Evolutionary conservation across 2,888 invertebrate genomes (phyloP).

Genomic region (Xanthorhoe spadicearia): DNA sequence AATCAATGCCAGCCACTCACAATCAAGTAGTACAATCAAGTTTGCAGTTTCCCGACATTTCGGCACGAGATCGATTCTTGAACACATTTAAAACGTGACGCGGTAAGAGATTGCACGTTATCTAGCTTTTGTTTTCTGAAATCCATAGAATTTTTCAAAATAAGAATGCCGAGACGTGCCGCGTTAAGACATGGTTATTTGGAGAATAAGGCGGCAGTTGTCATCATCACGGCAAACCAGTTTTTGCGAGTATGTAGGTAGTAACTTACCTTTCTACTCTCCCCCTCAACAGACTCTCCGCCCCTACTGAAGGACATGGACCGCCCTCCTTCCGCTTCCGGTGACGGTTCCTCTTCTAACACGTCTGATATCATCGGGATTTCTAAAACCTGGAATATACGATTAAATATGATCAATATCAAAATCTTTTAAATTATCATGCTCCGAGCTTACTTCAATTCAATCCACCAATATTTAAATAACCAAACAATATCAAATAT

Average conservation of each 20-base stretch:
- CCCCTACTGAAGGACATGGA: constrained; percentile 72
- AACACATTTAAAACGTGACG: too few relatives aligned
- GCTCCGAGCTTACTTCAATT: background rate
- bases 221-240: too few relatives aligned
- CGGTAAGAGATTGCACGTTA: too few relatives aligned
- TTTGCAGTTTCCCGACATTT: too few relatives aligned
- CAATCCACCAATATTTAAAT: background rate
- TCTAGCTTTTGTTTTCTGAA: too few relatives aligned
- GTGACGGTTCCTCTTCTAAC: constrained; percentile 92
- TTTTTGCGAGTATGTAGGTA: background rate
- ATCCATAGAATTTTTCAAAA: too few relatives aligned
- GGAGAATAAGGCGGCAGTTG: too few relatives aligned
- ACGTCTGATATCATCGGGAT: constrained; percentile 90
- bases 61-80: too few relatives aligned
- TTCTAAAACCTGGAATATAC: constrained; percentile 89
- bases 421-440: background rate
- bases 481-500: background rate
- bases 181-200: too few relatives aligned
- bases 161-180: too few relatives aligned
- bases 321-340: constrained; percentile 89
- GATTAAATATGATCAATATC: background rate
- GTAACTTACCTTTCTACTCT: constrained; percentile 59
- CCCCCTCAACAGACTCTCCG: constrained; percentile 61
- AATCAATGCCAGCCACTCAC: too few relatives aligned
- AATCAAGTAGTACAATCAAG: too few relatives aligned